These are phyloP conservation scores for Mastomys natalensis DNA, from an alignment of 2,113 vertebrate species.

Conservation along the genomic window DNA sequence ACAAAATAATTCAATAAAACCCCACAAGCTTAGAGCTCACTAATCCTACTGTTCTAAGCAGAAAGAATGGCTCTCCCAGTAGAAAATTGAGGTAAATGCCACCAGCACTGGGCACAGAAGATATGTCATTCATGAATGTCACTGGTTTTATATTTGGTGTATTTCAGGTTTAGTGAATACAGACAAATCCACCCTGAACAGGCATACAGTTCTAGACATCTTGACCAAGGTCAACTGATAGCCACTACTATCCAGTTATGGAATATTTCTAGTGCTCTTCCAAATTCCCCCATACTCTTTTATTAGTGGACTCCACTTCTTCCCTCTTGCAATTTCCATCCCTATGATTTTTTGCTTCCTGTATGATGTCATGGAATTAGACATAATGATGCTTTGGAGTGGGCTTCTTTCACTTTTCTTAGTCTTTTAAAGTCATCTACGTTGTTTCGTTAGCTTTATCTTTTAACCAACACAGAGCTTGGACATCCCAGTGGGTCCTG, in stretches of 20 bases:
- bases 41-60: conserved; percentile 56
- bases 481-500: not conserved
- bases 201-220: not conserved
- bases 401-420: not conserved
- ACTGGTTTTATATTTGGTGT: conserved; percentile 45
- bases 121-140: conserved; percentile 40
- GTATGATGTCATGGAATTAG: not conserved
- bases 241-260: not conserved
- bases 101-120: conserved; percentile 2
- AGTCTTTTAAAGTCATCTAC: not conserved
- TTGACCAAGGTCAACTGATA: not conserved
- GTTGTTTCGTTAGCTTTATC: not conserved
- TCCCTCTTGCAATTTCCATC: not conserved
- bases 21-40: conserved; percentile 54
- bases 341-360: not conserved
- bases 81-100: conserved; percentile 61
- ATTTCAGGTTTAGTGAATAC: conserved; percentile 10
- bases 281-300: not conserved
- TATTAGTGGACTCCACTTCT: not conserved
- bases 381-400: not conserved
- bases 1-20: conserved; percentile 75
- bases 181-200: conserved; percentile 13
- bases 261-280: not conserved
- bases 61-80: conserved; percentile 44
- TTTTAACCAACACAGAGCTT: not conserved